phyloP scores from a whole-genome alignment of 2,888 invertebrate genomes.

The Andrena chrysosceles region DNA sequence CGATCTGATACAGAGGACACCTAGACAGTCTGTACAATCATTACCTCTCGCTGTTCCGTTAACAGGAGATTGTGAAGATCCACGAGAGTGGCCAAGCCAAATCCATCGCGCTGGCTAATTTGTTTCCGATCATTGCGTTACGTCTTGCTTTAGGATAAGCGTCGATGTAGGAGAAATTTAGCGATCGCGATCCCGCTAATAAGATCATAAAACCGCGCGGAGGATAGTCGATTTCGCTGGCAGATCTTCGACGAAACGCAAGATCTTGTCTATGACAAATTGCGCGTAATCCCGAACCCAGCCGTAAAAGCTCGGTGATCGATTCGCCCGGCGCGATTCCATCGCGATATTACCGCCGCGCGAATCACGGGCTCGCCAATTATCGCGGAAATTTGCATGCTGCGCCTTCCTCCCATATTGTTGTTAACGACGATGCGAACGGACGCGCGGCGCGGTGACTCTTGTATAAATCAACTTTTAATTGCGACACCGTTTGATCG shows the following conservation, averaged over 20 bases:
- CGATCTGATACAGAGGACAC: conserved; percentile 52
- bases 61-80: conserved; percentile 22
- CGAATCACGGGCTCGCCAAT: conserved; percentile 53
- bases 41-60: conserved; percentile 6
- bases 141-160: conserved; percentile 1
- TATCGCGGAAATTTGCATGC: conserved; percentile 60
- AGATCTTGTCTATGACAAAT: conserved; percentile 65
- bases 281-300: conserved; percentile 18
- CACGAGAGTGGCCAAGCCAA: neutral
- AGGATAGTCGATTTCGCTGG: neutral
- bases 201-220: conserved; percentile 30
- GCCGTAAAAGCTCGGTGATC: conserved; percentile 29
- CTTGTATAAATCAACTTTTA: conserved; percentile 60
- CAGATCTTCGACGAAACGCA: neutral
- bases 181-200: conserved; percentile 30
- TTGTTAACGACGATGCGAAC: conserved; percentile 49
- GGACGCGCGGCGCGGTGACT: conserved; percentile 16
- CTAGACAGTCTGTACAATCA: neutral
- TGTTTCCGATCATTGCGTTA: conserved; percentile 16
- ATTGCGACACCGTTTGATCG: conserved; percentile 46
- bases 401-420: conserved; percentile 18
- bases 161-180: neutral
- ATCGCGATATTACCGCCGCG: conserved; percentile 50
- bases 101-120: conserved; percentile 4
- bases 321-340: conserved; percentile 43